phyloP scores from a whole-genome alignment of 2,888 invertebrate genomes.

The Himalopsyche kuldschensis region DNA sequence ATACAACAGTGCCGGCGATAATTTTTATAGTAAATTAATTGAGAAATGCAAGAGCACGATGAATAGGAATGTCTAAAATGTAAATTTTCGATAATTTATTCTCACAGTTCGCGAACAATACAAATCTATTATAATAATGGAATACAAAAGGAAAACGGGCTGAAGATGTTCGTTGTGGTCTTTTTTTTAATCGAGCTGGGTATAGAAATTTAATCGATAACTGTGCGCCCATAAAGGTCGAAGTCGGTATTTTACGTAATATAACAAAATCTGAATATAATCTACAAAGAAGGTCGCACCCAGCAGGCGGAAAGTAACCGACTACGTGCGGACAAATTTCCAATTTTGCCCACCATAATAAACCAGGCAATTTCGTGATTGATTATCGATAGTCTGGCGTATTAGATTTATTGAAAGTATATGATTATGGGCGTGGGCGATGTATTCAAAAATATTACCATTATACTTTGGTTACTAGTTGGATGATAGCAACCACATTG shows the following conservation, averaged over 20 bases:
- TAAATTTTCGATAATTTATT: background rate
- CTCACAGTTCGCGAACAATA: background rate
- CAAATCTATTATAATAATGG: background rate
- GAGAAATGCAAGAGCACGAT: background rate
- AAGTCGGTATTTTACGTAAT: background rate
- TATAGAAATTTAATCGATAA: background rate
- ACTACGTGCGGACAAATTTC: background rate
- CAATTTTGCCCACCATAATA: background rate
- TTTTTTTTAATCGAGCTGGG: background rate
- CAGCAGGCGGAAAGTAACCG: background rate
- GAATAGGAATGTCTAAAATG: background rate
- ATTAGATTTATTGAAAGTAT: background rate
- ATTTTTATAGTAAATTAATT: background rate
- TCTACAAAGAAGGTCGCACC: background rate
- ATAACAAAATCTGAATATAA: background rate
- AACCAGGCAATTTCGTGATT: background rate
- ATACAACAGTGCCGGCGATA: background rate
- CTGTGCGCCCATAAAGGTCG: background rate
- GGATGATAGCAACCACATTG: too few species aligned
- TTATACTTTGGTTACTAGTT: too few species aligned
- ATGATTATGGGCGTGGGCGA: background rate
- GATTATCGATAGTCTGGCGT: background rate
- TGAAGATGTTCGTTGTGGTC: background rate
- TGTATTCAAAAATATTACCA: background rate
- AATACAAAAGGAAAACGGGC: background rate